These are phyloP conservation scores for Pogonomyrmex barbatus DNA, from an alignment of 1,140 invertebrate genomes.

Conservation along the genomic window DNA sequence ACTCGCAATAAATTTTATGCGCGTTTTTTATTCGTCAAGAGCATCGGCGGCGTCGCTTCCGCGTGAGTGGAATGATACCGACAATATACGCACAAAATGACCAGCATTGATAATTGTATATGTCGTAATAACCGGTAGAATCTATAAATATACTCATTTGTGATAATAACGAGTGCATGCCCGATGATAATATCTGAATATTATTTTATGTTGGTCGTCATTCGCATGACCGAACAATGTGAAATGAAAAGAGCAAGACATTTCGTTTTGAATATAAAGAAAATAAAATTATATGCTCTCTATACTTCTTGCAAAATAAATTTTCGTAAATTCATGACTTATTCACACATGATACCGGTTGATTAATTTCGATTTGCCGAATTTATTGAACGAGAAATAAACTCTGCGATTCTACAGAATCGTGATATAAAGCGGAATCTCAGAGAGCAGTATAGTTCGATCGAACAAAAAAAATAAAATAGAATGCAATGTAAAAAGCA, in stretches of 20 bases:
- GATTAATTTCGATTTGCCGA: background rate
- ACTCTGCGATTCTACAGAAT: background rate
- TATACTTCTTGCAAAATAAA: background rate
- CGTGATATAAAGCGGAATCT: slow-evolving; percentile 3
- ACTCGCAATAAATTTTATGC: slow-evolving; percentile 31
- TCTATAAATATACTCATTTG: slow-evolving; percentile 44
- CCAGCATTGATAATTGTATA: slow-evolving; percentile 49
- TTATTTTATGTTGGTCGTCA: slow-evolving; percentile 23
- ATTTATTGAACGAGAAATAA: background rate
- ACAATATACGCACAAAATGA: slow-evolving; percentile 40
- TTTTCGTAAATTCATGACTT: background rate
- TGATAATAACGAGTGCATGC: background rate
- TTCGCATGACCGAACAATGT: slow-evolving; percentile 2
- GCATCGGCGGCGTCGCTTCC: background rate
- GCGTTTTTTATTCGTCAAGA: slow-evolving; percentile 34
- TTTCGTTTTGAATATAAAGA: slow-evolving; percentile 1
- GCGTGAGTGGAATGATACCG: background rate
- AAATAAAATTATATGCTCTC: background rate
- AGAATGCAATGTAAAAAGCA: slow-evolving; percentile 44
- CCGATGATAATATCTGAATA: slow-evolving; percentile 41
- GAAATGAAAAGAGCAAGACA: slow-evolving; percentile 19
- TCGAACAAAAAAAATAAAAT: slow-evolving; percentile 31
- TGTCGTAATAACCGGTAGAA: slow-evolving; percentile 32
- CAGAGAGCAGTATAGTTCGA: slow-evolving; percentile 12
- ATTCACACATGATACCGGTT: background rate